Conservation (phyloP, 2,113 vertebrate genomes). For the Phyllopteryx taeniolatus region DNA sequence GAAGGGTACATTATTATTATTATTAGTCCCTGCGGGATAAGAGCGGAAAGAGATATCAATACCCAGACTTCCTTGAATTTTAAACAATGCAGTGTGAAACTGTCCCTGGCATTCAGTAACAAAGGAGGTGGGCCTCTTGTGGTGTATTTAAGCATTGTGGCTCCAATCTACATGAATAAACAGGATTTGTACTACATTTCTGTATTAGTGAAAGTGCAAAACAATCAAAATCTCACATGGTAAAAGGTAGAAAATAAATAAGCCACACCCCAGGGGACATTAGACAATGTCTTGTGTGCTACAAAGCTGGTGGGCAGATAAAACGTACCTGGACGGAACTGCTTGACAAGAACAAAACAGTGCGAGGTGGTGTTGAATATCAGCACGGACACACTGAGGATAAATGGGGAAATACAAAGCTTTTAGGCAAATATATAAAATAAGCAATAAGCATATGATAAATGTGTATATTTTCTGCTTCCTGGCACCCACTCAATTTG, state of each 20-base stretch:
- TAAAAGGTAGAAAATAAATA: constrained; percentile 22
- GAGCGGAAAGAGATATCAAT: constrained; percentile 55
- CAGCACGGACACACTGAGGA: constrained; percentile 82
- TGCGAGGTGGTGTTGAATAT: constrained; percentile 87
- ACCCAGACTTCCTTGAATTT: constrained; percentile 73
- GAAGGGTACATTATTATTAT: not conserved
- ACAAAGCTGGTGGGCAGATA: not conserved
- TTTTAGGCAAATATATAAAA: not conserved
- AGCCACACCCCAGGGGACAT: not conserved
- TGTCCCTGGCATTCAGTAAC: constrained; percentile 54
- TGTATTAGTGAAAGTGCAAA: constrained; percentile 32
- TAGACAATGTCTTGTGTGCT: not conserved
- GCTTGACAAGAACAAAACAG: constrained; percentile 90
- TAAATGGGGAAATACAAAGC: not conserved
- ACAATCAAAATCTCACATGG: constrained; percentile 28
- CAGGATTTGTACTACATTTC: constrained; percentile 19
- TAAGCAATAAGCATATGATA: not conserved
- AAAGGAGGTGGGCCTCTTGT: constrained; percentile 48
- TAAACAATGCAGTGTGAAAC: constrained; percentile 34
- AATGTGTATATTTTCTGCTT: not conserved
- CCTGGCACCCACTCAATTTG: not conserved
- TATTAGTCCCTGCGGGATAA: constrained; percentile 32
- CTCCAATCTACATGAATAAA: constrained; percentile 39
- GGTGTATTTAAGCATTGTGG: constrained; percentile 61
- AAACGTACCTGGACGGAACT: constrained; percentile 87